phyloP scores from a whole-genome alignment of 2,797 vertebrate species.

The Pipistrellus kuhlii region DNA sequence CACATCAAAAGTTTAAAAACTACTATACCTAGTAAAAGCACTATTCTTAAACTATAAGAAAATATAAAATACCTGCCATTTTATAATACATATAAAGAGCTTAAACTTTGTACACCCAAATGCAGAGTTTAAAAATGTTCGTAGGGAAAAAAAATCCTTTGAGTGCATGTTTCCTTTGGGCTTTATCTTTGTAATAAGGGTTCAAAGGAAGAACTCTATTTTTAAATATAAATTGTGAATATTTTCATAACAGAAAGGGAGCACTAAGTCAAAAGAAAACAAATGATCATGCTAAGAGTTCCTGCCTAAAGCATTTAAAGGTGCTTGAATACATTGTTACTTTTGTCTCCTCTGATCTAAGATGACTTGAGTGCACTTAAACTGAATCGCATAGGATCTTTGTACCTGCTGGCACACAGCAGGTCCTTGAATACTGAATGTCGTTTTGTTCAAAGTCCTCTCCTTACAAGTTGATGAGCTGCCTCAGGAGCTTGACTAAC shows the following conservation, averaged over 20 bases:
- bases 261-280: neutral
- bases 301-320: neutral
- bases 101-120: neutral
- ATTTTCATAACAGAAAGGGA: neutral
- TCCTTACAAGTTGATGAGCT: neutral
- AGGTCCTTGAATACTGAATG: neutral
- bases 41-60: neutral
- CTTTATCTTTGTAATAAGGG: neutral
- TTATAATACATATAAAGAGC: neutral
- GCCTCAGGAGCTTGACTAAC: neutral
- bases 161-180: neutral
- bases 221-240: neutral
- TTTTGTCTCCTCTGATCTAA: neutral
- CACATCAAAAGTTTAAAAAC: neutral
- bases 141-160: neutral
- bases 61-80: neutral
- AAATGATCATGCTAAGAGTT: neutral
- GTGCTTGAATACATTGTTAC: neutral
- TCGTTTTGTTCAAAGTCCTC: neutral
- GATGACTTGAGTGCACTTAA: neutral
- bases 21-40: neutral
- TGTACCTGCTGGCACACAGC: neutral
- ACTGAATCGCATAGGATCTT: neutral
- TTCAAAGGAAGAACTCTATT: neutral
- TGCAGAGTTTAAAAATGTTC: constrained; percentile 25